These are phyloP conservation scores for Brienomyrus longianalis DNA, from an alignment of 2,113 vertebrate species.

Conservation along the genomic window DNA sequence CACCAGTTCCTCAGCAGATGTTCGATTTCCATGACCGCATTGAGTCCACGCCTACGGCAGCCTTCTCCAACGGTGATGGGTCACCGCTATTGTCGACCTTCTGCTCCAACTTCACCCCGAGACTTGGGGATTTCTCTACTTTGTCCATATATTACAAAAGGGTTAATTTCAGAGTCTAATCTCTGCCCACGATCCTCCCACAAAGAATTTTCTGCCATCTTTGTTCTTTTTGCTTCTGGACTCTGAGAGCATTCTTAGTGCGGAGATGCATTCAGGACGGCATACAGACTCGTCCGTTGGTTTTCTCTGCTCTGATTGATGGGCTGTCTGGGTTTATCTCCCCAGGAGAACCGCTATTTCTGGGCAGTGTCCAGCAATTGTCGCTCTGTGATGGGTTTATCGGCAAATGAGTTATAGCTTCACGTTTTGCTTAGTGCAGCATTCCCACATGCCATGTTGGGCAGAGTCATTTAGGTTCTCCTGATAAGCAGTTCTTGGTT, in stretches of 20 bases:
- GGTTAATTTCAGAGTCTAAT: conserved; percentile 34
- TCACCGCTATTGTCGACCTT: conserved; percentile 28
- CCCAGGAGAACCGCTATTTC: conserved; percentile 48
- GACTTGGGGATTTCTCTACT: neutral
- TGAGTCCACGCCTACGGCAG: conserved; percentile 40
- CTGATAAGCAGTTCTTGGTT: neutral
- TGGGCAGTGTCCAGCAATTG: conserved; percentile 50
- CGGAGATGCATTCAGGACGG: conserved; percentile 38
- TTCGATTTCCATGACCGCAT: neutral
- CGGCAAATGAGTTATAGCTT: conserved; percentile 51
- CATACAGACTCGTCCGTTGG: conserved; percentile 30
- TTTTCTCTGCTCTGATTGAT: conserved; percentile 54
- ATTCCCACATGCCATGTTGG: conserved; percentile 42
- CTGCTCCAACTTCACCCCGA: conserved; percentile 14
- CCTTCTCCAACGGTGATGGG: conserved; percentile 25
- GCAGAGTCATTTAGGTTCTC: neutral
- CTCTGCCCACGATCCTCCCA: conserved; percentile 33
- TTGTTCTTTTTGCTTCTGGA: conserved; percentile 35
- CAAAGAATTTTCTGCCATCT: conserved; percentile 37
- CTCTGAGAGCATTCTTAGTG: conserved; percentile 49
- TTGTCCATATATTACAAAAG: conserved; percentile 27
- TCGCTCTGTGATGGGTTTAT: conserved; percentile 54
- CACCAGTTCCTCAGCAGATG: conserved; percentile 1
- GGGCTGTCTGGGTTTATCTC: conserved; percentile 57
- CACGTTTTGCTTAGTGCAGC: conserved; percentile 47